Conservation (phyloP, 2,113 vertebrate species). For the Mobula birostris region DNA sequence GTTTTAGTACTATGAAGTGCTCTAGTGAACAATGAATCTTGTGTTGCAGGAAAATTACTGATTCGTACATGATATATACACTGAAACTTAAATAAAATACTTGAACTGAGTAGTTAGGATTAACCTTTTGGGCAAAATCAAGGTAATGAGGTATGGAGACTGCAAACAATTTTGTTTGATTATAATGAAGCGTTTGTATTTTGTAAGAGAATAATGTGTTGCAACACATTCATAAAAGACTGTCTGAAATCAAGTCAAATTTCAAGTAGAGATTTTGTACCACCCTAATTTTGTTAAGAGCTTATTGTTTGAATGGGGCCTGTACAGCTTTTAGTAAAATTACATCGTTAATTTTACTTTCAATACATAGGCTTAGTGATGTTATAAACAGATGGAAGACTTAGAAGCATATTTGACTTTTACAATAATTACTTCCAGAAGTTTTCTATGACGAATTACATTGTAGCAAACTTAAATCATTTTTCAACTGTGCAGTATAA, state of each 20-base stretch:
- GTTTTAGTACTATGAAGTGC: conserved; percentile 74
- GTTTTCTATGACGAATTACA: background rate
- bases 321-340: background rate
- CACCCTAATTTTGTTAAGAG: background rate
- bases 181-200: background rate
- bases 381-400: background rate
- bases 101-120: conserved; percentile 29
- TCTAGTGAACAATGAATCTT: conserved; percentile 41
- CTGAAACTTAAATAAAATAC: background rate
- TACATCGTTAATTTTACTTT: background rate
- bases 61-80: background rate
- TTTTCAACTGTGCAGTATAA: background rate
- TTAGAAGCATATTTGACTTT: background rate
- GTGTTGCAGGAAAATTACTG: background rate
- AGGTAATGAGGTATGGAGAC: background rate
- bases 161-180: background rate
- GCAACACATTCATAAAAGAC: background rate
- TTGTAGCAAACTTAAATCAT: background rate
- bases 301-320: background rate
- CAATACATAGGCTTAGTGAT: background rate
- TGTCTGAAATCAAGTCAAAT: background rate
- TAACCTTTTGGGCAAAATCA: background rate
- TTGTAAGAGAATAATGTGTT: background rate
- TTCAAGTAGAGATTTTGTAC: background rate
- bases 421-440: background rate